Conservation (phyloP, 2,113 vertebrate species). For the Phylloscopus whistleri region DNA sequence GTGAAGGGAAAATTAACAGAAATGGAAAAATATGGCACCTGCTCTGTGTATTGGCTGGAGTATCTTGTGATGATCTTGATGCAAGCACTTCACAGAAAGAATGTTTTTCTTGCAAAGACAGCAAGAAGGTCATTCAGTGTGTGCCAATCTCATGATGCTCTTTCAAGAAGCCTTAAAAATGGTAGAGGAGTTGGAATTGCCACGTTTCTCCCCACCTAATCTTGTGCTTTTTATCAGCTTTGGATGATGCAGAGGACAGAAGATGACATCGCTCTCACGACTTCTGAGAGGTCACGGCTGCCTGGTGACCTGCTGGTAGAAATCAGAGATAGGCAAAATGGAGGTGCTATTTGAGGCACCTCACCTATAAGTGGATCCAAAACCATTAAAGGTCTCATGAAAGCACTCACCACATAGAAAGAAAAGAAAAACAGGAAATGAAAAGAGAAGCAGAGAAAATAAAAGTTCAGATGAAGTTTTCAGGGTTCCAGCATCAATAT, state of each 20-base stretch:
- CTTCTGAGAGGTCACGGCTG: not conserved
- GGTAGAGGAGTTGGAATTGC: not conserved
- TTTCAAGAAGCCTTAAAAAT: not conserved
- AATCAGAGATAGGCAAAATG: not conserved
- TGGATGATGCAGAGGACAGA: not conserved
- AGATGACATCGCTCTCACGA: not conserved
- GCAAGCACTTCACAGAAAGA: accelerated
- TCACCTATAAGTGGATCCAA: slow-evolving; percentile 12
- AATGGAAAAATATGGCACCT: not conserved
- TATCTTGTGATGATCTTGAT: accelerated
- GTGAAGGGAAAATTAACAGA: not conserved
- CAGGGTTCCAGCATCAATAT: slow-evolving; percentile 63
- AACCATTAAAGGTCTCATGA: slow-evolving; percentile 30
- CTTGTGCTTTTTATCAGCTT: not conserved
- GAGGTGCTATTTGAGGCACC: slow-evolving; percentile 29
- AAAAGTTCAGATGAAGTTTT: slow-evolving; percentile 67
- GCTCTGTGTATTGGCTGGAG: not conserved
- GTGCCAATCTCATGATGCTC: not conserved
- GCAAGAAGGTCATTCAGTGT: not conserved
- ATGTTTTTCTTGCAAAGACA: not conserved
- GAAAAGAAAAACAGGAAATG: slow-evolving; percentile 55
- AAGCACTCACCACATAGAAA: not conserved
- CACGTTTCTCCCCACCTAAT: not conserved
- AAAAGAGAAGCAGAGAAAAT: slow-evolving; percentile 55
- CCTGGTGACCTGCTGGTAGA: not conserved